phyloP scores from a whole-genome alignment of 2,888 invertebrate species.

The Tinea trinotella region DNA sequence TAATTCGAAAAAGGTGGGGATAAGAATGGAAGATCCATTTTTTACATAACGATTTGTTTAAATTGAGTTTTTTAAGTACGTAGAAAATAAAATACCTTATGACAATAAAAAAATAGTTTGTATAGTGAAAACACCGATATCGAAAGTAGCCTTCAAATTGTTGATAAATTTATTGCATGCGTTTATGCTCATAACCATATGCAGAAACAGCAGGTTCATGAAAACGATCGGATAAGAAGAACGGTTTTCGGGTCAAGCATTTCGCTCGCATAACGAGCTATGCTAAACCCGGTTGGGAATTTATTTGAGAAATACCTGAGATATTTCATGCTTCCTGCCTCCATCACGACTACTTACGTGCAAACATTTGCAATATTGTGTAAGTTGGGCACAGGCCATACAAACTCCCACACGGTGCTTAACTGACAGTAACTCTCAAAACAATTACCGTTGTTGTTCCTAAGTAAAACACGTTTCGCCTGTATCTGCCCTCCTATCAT shows the following conservation, averaged over 20 bases:
- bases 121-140: too few relatives aligned
- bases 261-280: conserved; percentile 11
- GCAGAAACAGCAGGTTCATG: conserved; percentile 2
- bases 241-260: conserved; percentile 11
- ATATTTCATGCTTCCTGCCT: conserved; percentile 25
- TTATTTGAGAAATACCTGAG: conserved; percentile 25
- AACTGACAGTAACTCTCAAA: conserved; percentile 51
- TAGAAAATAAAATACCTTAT: too few relatives aligned
- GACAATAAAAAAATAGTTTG: too few relatives aligned
- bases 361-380: conserved; percentile 44
- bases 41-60: too few relatives aligned
- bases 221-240: conserved; percentile 12
- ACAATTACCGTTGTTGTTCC: conserved; percentile 36
- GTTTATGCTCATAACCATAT: neutral
- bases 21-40: too few relatives aligned
- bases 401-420: conserved; percentile 37
- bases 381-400: conserved; percentile 32
- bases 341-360: conserved; percentile 30
- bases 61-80: too few relatives aligned
- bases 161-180: neutral
- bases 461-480: conserved; percentile 35
- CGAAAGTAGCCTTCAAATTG: neutral
- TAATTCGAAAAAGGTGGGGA: too few relatives aligned
- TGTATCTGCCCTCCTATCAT: conserved; percentile 47
- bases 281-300: conserved; percentile 9